Conservation (phyloP, 2,113 vertebrate genomes). For the Microcebus ravelobensis region DNA sequence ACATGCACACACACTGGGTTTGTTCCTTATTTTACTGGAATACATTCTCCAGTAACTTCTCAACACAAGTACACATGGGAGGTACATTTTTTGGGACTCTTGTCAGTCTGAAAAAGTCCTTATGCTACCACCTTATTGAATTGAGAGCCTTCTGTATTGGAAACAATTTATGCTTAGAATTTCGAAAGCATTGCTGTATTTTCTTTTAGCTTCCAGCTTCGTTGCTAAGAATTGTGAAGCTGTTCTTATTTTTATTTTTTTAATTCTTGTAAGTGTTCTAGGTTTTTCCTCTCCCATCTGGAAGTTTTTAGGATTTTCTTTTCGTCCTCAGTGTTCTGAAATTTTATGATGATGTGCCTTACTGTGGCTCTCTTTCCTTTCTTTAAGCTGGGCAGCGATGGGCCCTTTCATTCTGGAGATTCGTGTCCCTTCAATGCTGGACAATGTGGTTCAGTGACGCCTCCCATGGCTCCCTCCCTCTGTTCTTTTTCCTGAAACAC, state of each 20-base stretch:
- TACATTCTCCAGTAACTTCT: background rate
- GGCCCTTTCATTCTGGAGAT: background rate
- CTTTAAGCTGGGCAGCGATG: background rate
- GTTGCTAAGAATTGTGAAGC: background rate
- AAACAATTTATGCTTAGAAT: background rate
- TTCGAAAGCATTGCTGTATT: background rate
- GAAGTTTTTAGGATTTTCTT: background rate
- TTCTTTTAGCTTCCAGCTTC: background rate
- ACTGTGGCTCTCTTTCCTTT: background rate
- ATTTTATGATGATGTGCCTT: background rate
- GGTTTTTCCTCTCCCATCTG: background rate
- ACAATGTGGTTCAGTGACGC: background rate
- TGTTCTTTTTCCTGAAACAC: background rate
- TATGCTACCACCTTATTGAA: background rate
- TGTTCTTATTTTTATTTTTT: background rate
- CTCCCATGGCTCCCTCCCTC: background rate
- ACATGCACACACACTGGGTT: background rate
- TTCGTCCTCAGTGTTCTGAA: background rate
- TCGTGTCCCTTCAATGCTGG: background rate
- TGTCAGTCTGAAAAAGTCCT: background rate
- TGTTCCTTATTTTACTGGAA: background rate
- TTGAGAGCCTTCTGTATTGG: background rate
- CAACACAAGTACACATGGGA: background rate
- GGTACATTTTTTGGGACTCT: background rate
- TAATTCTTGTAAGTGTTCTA: background rate